Percentiles rank a stretch among this genome's conserved stretches.
These are phyloP conservation scores for Aptenodytes patagonicus DNA, from an alignment of 2,113 vertebrate species.

Conservation along the genomic window DNA sequence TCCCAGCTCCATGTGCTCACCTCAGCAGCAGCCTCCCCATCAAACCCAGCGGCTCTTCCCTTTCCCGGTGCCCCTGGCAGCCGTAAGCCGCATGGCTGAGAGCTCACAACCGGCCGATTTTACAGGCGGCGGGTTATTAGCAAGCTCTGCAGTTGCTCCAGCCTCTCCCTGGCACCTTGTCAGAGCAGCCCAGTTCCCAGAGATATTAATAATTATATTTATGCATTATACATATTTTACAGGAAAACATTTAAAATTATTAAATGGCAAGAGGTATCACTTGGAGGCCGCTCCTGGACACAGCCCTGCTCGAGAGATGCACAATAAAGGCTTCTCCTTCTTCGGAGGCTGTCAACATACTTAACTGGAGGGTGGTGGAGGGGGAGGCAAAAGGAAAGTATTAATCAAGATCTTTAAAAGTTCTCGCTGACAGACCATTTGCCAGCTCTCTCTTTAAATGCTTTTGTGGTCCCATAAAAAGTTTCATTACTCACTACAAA, in stretches of 20 bases:
- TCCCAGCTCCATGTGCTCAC: not conserved
- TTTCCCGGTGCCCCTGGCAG: not conserved
- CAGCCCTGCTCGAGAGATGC: not conserved
- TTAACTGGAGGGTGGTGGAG: not conserved
- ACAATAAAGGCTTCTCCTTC: not conserved
- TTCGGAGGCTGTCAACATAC: conserved; percentile 8
- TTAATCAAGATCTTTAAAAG: conserved; percentile 51
- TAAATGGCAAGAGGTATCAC: conserved; percentile 26
- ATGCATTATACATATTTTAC: not conserved
- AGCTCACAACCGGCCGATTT: not conserved
- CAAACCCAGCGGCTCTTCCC: not conserved
- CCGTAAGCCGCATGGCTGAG: not conserved
- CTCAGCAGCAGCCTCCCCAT: not conserved
- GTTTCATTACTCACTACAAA: conserved; percentile 57
- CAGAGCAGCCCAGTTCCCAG: conserved; percentile 18
- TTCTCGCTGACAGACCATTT: conserved; percentile 38
- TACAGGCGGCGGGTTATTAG: conserved; percentile 7
- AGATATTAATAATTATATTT: conserved; percentile 36
- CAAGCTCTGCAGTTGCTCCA: conserved; percentile 12
- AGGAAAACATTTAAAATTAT: conserved; percentile 29
- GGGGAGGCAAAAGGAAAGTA: conserved; percentile 4
- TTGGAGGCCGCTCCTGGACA: conserved; percentile 9
- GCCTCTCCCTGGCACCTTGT: conserved; percentile 45
- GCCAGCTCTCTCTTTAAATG: conserved; percentile 52
- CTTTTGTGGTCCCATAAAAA: conserved; percentile 64